Conservation (phyloP, 2,797 vertebrate species). For the Danio albolineatus region DNA sequence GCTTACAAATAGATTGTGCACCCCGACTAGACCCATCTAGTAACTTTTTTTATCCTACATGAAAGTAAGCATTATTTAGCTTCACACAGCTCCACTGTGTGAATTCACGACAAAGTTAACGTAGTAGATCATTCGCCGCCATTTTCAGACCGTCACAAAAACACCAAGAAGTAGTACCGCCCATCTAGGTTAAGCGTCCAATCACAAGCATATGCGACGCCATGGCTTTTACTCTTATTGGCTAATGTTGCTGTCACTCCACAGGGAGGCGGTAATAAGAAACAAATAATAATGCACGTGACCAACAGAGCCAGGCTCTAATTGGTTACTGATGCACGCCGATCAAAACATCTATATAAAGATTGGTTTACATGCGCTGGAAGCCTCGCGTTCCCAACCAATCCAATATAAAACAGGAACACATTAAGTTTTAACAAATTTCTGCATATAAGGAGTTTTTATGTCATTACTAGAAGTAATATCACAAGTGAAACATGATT, state of each 20-base stretch:
- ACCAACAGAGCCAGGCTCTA: not conserved
- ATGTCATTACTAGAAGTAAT: not conserved
- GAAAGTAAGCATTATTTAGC: conserved; percentile 28
- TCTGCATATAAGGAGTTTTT: not conserved
- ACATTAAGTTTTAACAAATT: not conserved
- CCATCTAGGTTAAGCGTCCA: conserved; percentile 57
- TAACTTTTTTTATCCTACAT: conserved; percentile 29
- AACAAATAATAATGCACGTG: conserved; percentile 56
- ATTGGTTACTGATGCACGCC: conserved; percentile 58
- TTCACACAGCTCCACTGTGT: conserved; percentile 15
- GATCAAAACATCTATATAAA: conserved; percentile 35
- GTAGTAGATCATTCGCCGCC: conserved; percentile 77
- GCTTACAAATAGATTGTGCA: conserved; percentile 4
- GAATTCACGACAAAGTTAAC: conserved; percentile 71
- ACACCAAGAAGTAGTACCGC: conserved; percentile 70
- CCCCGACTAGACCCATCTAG: conserved; percentile 14
- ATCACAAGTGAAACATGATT: not conserved
- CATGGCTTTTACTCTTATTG: conserved; percentile 51
- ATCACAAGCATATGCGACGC: conserved; percentile 57
- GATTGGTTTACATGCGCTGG: conserved; percentile 48
- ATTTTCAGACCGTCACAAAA: conserved; percentile 88
- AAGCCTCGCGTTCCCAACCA: conserved; percentile 30
- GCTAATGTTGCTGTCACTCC: conserved; percentile 58
- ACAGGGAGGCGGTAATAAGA: conserved; percentile 13
- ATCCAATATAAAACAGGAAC: conserved; percentile 35